Evolutionary conservation across 2,797 vertebrate species (phyloP).

Genomic region (Dendrocincla fuliginosa): DNA sequence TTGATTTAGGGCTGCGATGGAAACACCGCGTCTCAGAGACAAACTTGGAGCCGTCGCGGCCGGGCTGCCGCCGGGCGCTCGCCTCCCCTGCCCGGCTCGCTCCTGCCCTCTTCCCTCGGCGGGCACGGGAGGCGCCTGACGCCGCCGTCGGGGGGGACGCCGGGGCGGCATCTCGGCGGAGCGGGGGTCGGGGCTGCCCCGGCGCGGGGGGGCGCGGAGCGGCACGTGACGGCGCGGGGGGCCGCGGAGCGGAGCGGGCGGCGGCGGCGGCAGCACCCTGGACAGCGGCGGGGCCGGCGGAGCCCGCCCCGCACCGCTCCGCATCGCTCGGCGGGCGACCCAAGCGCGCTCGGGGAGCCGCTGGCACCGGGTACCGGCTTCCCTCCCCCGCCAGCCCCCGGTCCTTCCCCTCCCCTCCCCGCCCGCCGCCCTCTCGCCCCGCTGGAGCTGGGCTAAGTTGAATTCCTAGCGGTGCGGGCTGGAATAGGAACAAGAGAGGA

Average conservation of each 20-base stretch:
- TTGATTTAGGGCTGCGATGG: conserved; percentile 73
- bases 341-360: conserved; percentile 63
- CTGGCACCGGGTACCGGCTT: conserved; percentile 71
- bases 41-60: conserved; percentile 72
- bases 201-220: neutral
- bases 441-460: conserved; percentile 87
- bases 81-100: conserved; percentile 32
- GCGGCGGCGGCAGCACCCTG: conserved; percentile 88
- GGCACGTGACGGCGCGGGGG: conserved; percentile 89
- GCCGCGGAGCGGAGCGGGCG: conserved; percentile 53
- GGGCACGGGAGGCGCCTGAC: conserved; percentile 64
- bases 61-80: conserved; percentile 19
- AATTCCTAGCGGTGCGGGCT: conserved; percentile 82
- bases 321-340: neutral
- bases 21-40: conserved; percentile 65
- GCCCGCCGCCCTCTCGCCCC: conserved; percentile 78
- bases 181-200: neutral
- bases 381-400: conserved; percentile 75
- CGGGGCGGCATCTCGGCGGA: neutral
- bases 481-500: conserved; percentile 73
- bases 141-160: neutral
- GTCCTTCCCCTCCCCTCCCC: conserved; percentile 79
- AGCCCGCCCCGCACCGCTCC: neutral
- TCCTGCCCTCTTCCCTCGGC: conserved; percentile 58
- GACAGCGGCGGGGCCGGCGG: conserved; percentile 82